These are phyloP conservation scores for Ennomos quercinarius DNA, from an alignment of 2,888 invertebrate species.

Conservation along the genomic window DNA sequence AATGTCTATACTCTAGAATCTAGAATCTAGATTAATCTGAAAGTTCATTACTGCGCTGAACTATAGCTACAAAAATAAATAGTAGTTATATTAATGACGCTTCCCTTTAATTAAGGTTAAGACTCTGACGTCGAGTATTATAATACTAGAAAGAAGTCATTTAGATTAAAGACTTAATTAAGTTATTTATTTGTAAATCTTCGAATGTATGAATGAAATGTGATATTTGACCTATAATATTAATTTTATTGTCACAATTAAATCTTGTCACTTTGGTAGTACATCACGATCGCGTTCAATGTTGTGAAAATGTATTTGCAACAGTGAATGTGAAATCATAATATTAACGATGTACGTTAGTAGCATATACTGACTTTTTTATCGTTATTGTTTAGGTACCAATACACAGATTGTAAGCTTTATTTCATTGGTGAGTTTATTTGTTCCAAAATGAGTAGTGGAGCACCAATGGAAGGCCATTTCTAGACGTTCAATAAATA, in stretches of 20 bases:
- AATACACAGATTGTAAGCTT: too few relatives aligned
- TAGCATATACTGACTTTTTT: conserved; percentile 1
- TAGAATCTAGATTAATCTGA: too few relatives aligned
- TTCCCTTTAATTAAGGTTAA: conserved; percentile 40
- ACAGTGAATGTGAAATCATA: conserved; percentile 66
- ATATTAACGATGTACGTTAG: conserved; percentile 3
- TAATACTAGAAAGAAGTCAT: conserved; percentile 69
- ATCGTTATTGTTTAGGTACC: not conserved
- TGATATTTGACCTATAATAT: conserved; percentile 31
- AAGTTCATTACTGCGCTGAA: too few relatives aligned
- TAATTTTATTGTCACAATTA: conserved; percentile 47
- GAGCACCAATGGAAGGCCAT: too few relatives aligned
- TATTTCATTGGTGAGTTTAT: too few relatives aligned
- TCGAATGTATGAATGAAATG: conserved; percentile 49
- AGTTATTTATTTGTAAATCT: conserved; percentile 76
- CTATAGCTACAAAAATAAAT: not conserved
- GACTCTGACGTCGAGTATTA: conserved; percentile 46
- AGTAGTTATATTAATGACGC: conserved; percentile 38
- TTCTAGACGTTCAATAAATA: too few relatives aligned
- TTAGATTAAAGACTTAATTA: conserved; percentile 65
- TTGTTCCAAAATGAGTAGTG: too few relatives aligned
- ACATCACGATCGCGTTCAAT: conserved; percentile 62
- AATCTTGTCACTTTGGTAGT: conserved; percentile 46
- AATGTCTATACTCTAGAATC: too few relatives aligned
- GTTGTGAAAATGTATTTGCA: conserved; percentile 77